Percentiles rank a stretch among this genome's conserved stretches.
These are phyloP conservation scores for Bellardia bayeri DNA, from an alignment of 2,888 invertebrate genomes.

Conservation along the genomic window DNA sequence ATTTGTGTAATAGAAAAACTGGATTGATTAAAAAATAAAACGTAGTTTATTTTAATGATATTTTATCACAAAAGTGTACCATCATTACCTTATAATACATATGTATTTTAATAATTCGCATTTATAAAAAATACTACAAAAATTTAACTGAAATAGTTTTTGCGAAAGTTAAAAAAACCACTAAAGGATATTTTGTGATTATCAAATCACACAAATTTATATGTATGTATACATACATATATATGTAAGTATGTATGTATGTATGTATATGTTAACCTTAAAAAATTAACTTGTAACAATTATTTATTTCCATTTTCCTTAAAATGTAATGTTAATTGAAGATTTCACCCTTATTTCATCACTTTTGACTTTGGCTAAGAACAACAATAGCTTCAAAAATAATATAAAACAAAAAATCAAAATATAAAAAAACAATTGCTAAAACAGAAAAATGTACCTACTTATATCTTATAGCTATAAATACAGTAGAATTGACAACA, in stretches of 20 bases:
- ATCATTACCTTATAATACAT: too few relatives aligned
- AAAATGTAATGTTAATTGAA: slow-evolving; percentile 26
- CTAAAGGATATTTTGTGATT: not conserved
- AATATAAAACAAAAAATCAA: slow-evolving; percentile 3
- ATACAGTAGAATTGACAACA: slow-evolving; percentile 35
- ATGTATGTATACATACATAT: too few relatives aligned
- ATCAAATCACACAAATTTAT: not conserved
- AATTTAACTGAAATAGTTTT: not conserved
- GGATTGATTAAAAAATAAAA: slow-evolving; percentile 25
- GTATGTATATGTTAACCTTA: too few relatives aligned
- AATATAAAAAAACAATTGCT: slow-evolving; percentile 11
- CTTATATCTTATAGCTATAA: slow-evolving; percentile 37
- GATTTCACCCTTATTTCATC: slow-evolving; percentile 53
- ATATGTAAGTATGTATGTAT: too few relatives aligned
- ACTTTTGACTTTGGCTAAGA: slow-evolving; percentile 74
- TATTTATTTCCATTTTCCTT: not conserved
- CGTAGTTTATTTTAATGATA: slow-evolving; percentile 25
- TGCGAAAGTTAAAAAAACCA: not conserved
- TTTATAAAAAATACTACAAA: too few relatives aligned
- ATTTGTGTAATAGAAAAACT: slow-evolving; percentile 1
- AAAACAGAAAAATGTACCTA: slow-evolving; percentile 34
- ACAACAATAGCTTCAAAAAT: slow-evolving; percentile 63
- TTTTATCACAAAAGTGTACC: not conserved
- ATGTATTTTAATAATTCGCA: too few relatives aligned
- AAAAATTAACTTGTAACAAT: not conserved